Conservation (phyloP, 2,113 vertebrate species). For the Ibidorhyncha struthersii region DNA sequence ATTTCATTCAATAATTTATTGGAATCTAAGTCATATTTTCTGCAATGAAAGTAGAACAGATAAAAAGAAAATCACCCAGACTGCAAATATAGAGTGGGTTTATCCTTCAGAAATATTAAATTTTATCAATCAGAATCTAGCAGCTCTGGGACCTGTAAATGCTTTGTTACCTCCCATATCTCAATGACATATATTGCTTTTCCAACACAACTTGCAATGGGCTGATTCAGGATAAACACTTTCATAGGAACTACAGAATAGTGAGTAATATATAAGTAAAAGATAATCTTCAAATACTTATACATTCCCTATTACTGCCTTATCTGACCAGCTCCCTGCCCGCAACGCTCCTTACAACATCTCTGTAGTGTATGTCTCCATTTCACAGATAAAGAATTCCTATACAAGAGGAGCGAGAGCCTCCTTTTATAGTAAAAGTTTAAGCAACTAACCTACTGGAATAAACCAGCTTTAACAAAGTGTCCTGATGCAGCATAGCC, state of each 20-base stretch:
- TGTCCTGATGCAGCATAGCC: not conserved
- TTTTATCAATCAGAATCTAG: slow-evolving; percentile 66
- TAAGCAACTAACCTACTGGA: not conserved
- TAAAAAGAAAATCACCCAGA: slow-evolving; percentile 27
- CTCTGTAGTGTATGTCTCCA: not conserved
- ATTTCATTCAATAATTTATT: slow-evolving; percentile 41
- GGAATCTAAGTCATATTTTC: not conserved
- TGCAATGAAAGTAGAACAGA: not conserved
- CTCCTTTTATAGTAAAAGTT: not conserved
- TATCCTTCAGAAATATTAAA: slow-evolving; percentile 65
- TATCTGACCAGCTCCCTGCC: not conserved
- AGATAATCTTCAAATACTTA: slow-evolving; percentile 33
- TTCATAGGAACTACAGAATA: slow-evolving; percentile 3
- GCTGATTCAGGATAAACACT: slow-evolving; percentile 57
- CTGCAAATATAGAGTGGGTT: slow-evolving; percentile 8
- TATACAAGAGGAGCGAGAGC: not conserved
- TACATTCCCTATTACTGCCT: not conserved
- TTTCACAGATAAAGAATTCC: not conserved
- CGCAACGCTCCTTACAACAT: not conserved
- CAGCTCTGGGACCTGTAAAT: not conserved
- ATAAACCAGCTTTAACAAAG: not conserved
- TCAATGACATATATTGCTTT: slow-evolving; percentile 64
- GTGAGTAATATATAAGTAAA: not conserved
- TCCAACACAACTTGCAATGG: slow-evolving; percentile 19
- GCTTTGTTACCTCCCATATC: slow-evolving; percentile 49